Base-by-base conservation (phyloP, 1,140 invertebrate genomes). In the Drosophila watanabei region DNA sequence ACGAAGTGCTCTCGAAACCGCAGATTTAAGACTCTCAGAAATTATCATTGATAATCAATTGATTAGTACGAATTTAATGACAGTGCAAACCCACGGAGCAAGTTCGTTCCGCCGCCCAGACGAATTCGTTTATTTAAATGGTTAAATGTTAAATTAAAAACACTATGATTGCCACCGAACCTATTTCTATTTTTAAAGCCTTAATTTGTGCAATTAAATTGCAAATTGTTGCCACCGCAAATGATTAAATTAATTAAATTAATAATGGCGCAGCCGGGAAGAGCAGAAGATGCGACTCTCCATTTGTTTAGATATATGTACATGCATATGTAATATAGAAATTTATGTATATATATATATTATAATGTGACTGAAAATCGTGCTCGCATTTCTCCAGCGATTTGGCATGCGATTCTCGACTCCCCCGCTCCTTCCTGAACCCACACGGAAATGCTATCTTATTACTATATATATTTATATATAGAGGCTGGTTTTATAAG, bases 131-230 rank as follows among this genome's bases (percentile, higher is more conserved):
- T 8, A 61, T 41, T 61, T 51, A 43, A 60, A 61, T 60, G 35
- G 11, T 20, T 2, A 65, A 65, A 61, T 65, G 24, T 13, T 58
- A 24, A 28, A n/a, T 8, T 28, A n/a, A 16, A 37, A 41, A 13
- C 61, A 32, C 20, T 28, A 45, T 64, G 39, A 43, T 58, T 60
- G 37, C 5, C 24, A 18, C 54, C 54, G 68, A 72, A 58, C n/a
- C n/a, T 49, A 24, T 24, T 41, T 72, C 45, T 68, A 87, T 79
- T 77, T 56, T 52, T 58, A 57, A 57, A 83, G 58, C 68, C 54
- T 61, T 84, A 84, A 88, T 80, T 84, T 79, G 80, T 79, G 81
- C 85, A 83, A 89, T 88, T 89, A 88, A 84, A 65, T 89, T 71
- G 69, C 65, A 89, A 88, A 88, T 89, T 79, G 72, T 60, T 57